Base-by-base conservation (phyloP, 1,140 invertebrate species). In the Bathynomus jamesi region DNA sequence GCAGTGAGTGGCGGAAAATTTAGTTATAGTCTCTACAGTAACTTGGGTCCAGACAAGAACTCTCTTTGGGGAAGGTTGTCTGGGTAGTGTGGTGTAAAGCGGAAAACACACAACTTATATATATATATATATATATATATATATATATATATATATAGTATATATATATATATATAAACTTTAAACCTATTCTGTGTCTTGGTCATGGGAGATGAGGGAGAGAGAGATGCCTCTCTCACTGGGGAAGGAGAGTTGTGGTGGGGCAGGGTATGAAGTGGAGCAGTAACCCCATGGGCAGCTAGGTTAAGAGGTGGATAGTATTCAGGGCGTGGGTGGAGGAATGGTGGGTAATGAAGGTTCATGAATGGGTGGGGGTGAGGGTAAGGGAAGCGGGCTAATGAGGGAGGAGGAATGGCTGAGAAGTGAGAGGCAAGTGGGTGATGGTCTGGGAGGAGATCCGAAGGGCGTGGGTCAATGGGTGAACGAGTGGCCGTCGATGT, bases 251-350 rank as follows among this genome's bases (percentile, higher is more conserved):
- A 66, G 13, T 65, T 69, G 28, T 70, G 65, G 31, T 69, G 46
- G 28, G 71, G 40, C 27, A 73, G 40, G 13, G 68, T 69, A 3
- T 53, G 28, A 17, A 61, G 61, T 21, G 65, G 67, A 61, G 11
- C 65, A 32, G 28, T 69, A 62, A 53, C 40, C 11, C 40, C 40
- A 46, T 73, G 75, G 1, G 71, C 70, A 11, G 75, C 72, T n/a
- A 76, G 65, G 67, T 76, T 76, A 17, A 76, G 69, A 62, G 75
- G 75, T 11, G 75, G 71, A 30, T 76, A 76, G 53, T 76, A 76
- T 28, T 76, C 75, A 11, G 75, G 75, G 28, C 75, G 72, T 10
- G 75, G 75, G 17, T 69, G 75, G n/a, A 76, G 72, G 66, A 76
- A 76, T 17, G 71, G 75, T 25, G 71, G 70, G 68, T 76, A 76